Evolutionary conservation across 1,140 invertebrate genomes (phyloP), one percentile per base, ranked within the genome.

Genomic region (Nasonia giraulti): DNA sequence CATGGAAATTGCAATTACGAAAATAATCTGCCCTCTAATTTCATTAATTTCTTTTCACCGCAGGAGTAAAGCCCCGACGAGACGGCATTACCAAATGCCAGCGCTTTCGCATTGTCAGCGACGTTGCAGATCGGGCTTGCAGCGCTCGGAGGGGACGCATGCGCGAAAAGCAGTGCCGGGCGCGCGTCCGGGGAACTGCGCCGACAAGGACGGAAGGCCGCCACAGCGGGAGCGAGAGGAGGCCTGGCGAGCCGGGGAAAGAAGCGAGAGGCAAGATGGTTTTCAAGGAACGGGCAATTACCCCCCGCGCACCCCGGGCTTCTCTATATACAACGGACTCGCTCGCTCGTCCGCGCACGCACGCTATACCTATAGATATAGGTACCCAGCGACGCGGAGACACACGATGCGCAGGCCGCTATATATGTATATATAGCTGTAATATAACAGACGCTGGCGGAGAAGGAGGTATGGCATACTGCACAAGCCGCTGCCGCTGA

Each of bases 231-330:
- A 37, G 33, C 37, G 83, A 31, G 83, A 80, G 77, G 78, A 66
- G 78, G 78, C 50, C 73, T n/a, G 44, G 44, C 62, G 62, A 6
- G 40, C 47, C 69, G 79, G 77, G 50, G 17, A 69, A 62, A 20
- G 81, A 78, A 85, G 84, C 74, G 74, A 82, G 84, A 85, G 74
- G 69, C 75, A 40, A 82, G 69, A 86, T 82, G 50, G n/a, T 82
- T 82, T 86, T 86, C 85, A 82, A 82, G 85, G 85, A 86, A 86
- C 74, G 85, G 20, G 79, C 85, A 86, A 86, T 86, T 86, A 86
- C 77, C 80, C 84, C 62, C 74, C 80, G 23, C 77, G 73, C 74
- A 77, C 37, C 33, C 82, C 68, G 68, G 68, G 20, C 20, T n/a
- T 62, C 55, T 62, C 55, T 62, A n/a, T 62, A 62, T 62, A 62